Evolutionary conservation across 2,888 invertebrate species (phyloP).

Genomic region (Pollenia angustigena): DNA sequence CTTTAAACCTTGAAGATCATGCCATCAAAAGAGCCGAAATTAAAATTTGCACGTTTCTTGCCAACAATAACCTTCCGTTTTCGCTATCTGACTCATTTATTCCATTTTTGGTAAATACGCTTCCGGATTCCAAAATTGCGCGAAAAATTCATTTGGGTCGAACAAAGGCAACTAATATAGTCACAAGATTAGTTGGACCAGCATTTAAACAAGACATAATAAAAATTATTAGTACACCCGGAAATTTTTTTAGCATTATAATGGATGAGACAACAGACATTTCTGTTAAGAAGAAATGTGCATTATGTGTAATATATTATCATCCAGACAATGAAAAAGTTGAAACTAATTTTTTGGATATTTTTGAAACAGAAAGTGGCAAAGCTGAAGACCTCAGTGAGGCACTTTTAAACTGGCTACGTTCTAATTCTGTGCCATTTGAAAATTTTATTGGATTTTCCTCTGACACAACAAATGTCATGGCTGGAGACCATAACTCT

Average conservation of each 20-base stretch:
- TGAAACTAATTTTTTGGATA: neutral
- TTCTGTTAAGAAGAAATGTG: neutral
- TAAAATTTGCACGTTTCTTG: too few relatives aligned
- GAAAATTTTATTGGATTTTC: conserved; percentile 4
- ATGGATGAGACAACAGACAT: neutral
- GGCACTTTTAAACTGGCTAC: conserved; percentile 10
- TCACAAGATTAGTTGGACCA: neutral
- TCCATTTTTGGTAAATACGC: too few relatives aligned
- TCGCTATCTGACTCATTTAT: too few relatives aligned
- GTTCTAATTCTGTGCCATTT: conserved; percentile 1
- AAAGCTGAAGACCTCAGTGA: conserved; percentile 3
- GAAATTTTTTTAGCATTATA: neutral
- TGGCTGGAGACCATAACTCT: too few relatives aligned
- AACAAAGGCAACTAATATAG: neutral
- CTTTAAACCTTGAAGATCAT: too few relatives aligned
- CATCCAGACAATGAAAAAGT: conserved; percentile 2
- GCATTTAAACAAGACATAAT: neutral
- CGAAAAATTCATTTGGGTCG: neutral
- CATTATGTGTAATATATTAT: neutral
- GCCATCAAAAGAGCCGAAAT: too few relatives aligned
- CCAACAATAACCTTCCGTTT: too few relatives aligned
- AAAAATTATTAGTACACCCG: conserved; percentile 1
- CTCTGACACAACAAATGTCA: neutral
- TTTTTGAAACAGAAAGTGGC: neutral
- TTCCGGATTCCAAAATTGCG: too few relatives aligned